These are phyloP conservation scores for Strix aluco DNA, from an alignment of 2,113 vertebrate species.

Conservation along the genomic window DNA sequence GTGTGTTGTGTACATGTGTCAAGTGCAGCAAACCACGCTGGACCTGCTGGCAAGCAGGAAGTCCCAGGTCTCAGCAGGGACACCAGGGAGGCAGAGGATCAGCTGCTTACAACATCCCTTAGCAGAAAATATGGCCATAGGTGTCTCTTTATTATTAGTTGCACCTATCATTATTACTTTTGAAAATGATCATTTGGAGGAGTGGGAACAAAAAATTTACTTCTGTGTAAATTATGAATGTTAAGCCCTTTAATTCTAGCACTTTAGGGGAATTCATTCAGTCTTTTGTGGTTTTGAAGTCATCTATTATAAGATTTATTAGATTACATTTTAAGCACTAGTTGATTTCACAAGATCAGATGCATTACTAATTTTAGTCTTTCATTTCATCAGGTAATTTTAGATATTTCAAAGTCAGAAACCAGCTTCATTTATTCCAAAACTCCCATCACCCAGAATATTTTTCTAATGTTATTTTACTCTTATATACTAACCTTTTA, in stretches of 20 bases:
- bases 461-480: not conserved
- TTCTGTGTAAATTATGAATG: not conserved
- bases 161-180: not conserved
- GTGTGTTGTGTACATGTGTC: rapidly evolving
- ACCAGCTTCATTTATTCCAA: not conserved
- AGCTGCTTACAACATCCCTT: rapidly evolving
- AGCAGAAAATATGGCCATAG: not conserved
- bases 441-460: not conserved
- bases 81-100: not conserved
- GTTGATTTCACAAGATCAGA: not conserved
- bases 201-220: not conserved
- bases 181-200: not conserved
- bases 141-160: not conserved
- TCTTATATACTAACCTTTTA: not conserved
- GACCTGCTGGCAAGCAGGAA: not conserved
- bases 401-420: not conserved
- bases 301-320: not conserved
- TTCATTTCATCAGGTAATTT: not conserved
- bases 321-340: not conserved
- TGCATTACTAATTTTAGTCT: not conserved
- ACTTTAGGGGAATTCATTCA: not conserved
- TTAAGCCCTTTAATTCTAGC: not conserved
- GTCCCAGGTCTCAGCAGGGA: not conserved
- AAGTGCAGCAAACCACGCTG: not conserved
- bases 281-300: not conserved